Base-by-base conservation (phyloP, 2,797 vertebrate genomes). In the Epinephelus coioides region DNA sequence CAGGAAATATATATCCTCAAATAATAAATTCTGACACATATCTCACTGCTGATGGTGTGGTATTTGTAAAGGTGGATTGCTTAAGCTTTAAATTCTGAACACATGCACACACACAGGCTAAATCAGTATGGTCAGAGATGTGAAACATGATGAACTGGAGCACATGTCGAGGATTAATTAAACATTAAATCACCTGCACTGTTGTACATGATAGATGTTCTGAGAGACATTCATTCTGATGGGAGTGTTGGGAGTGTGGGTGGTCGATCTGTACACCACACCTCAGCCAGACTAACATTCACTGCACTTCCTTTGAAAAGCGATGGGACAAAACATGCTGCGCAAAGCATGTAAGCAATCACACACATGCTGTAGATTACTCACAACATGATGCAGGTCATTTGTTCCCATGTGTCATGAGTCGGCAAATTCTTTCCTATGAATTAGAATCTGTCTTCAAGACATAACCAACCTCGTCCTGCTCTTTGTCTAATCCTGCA, bases 401-500 rank as follows among this genome's bases (percentile, higher is more conserved):
- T 50, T 46, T 25, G 59, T 57, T 67, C 57, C 2, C 51, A 73
- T 47, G 40, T 60, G 74, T 71, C 77, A 53, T 73, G 66, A 85
- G 69, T 69, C 76, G 71, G 70, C 77, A 74, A 6, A 78, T 74
- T 84, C 60, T 49, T 79, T 71, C 57, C 50, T 44, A 4, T 13
- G 25, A 57, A 74, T 43, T 43, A 12, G 68, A 57, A 73, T 55
- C 57, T 38, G 82, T 65, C 57, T 60, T 11, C 21, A 78, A 67
- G 71, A 11, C 71, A 63, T 73, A 62, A 9, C 55, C 61, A 1
- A 12, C 57, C 40, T 67, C 54, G 14, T 55, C 67, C 61, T 23
- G 47, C 78, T 88, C 72, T 87, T 78, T 82, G 80, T 89, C 85
- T 79, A 66, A 76, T 89, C 84, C 76, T 51, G 77, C 82, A 86